These are phyloP conservation scores for Fulmarus glacialis DNA, from an alignment of 2,113 vertebrate genomes.

Conservation along the genomic window DNA sequence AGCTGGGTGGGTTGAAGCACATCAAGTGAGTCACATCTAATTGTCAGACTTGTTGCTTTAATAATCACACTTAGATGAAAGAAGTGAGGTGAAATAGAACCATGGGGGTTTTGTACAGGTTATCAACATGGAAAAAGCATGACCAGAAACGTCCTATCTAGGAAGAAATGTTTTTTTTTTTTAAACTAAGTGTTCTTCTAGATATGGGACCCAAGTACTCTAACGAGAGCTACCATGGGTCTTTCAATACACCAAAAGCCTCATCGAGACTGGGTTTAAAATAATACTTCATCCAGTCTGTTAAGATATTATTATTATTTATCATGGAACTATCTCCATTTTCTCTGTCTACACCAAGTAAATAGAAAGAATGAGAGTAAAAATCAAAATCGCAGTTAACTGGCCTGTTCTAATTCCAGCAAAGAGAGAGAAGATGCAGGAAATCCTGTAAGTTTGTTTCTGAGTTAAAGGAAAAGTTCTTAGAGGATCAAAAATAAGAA, in stretches of 20 bases:
- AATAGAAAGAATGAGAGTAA: not conserved
- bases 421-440: not conserved
- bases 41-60: constrained; percentile 6
- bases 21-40: not conserved
- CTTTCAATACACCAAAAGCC: not conserved
- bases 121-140: not conserved
- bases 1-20: not conserved
- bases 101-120: not conserved
- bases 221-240: fast-evolving
- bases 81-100: not conserved
- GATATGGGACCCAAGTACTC: not conserved
- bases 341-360: not conserved
- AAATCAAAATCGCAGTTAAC: not conserved
- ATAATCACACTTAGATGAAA: not conserved
- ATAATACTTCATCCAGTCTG: not conserved
- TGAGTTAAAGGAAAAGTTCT: not conserved
- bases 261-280: not conserved
- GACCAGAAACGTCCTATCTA: not conserved
- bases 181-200: not conserved
- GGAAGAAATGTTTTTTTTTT: not conserved
- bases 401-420: not conserved
- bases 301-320: not conserved
- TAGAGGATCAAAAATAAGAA: not conserved
- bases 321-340: not conserved
- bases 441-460: not conserved